Evolutionary conservation across 2,888 invertebrate genomes (phyloP).

Genomic region (Phaonia tiefii): DNA sequence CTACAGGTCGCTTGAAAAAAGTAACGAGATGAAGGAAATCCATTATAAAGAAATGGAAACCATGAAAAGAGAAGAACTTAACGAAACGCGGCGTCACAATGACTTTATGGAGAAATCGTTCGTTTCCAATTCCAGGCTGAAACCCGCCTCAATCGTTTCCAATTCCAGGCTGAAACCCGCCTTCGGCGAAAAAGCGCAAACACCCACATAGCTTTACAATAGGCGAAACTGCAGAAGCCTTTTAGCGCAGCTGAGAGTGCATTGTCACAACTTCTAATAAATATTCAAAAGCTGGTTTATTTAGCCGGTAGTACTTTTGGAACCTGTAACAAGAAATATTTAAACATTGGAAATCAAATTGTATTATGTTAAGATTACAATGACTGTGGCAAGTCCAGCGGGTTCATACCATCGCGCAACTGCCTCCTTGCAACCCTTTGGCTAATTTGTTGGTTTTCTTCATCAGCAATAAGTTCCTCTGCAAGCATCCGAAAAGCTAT

Average conservation of each 20-base stretch:
- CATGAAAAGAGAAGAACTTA: no score
- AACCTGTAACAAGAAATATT: conserved; percentile 19
- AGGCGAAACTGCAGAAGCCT: background rate
- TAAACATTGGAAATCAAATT: background rate
- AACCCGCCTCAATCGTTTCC: background rate
- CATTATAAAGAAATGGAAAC: no score
- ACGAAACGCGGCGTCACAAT: no score
- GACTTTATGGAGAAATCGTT: no score
- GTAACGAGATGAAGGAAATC: background rate
- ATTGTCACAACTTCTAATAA: conserved; percentile 13
- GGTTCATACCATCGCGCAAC: conserved; percentile 37
- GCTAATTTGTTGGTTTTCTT: background rate
- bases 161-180: conserved; percentile 2
- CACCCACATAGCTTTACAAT: conserved; percentile 6
- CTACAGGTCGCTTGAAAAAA: background rate
- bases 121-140: no score
- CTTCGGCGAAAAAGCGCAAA: conserved; percentile 38
- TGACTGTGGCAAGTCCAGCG: conserved; percentile 37
- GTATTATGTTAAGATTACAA: conserved; percentile 3
- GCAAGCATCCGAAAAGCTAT: no score
- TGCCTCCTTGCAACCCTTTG: conserved; percentile 30
- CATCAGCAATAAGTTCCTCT: no score
- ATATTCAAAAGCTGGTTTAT: conserved; percentile 17
- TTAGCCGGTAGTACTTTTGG: conserved; percentile 32
- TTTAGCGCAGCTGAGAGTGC: conserved; percentile 1